Conservation (phyloP, 2,888 invertebrate species). For the Phytoseiulus persimilis region DNA sequence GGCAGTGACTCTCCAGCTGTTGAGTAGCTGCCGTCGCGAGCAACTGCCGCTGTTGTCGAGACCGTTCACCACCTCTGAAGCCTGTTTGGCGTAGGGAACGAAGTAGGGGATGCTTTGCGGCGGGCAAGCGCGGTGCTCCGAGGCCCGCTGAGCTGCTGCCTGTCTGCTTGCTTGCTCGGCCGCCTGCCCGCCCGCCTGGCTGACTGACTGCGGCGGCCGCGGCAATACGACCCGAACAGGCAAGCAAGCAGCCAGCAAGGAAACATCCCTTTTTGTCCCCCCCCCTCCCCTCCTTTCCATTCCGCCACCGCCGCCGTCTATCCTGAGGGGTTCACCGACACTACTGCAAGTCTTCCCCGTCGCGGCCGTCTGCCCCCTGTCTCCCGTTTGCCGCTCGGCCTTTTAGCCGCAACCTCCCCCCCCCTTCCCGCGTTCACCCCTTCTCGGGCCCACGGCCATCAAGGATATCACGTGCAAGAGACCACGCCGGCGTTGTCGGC, state of each 20-base stretch:
- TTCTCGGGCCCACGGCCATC: slow-evolving; percentile 7
- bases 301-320: neutral
- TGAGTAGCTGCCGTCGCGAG: neutral
- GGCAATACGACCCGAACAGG: neutral
- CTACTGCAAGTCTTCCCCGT: neutral
- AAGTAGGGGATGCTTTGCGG: neutral
- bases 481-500: neutral
- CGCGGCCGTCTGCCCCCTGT: neutral
- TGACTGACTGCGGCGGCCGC: neutral
- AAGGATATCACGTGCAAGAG: slow-evolving; percentile 38
- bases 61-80: neutral
- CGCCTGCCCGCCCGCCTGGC: neutral
- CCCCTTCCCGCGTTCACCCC: neutral
- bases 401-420: neutral
- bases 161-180: neutral
- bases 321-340: neutral
- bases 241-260: neutral
- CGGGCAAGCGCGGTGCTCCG: slow-evolving; percentile 5
- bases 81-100: neutral
- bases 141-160: neutral
- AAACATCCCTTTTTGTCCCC: neutral
- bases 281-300: neutral
- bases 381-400: neutral
- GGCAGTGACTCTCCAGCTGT: neutral
- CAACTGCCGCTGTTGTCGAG: neutral